phyloP scores from a whole-genome alignment of 2,888 invertebrate genomes.

The Tachina grossa region DNA sequence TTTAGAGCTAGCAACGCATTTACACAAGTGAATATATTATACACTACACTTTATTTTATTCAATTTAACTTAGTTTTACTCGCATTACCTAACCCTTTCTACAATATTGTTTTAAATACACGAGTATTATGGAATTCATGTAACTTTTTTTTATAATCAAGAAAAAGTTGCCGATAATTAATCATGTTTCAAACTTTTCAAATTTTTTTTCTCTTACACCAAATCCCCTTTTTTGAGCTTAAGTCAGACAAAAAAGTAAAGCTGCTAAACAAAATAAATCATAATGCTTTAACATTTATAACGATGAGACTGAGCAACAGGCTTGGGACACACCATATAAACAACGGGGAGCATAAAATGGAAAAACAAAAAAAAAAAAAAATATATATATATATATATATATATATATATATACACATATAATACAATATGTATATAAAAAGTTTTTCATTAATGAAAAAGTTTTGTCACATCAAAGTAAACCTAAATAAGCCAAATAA shows the following conservation, averaged over 20 bases:
- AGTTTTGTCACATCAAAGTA: slow-evolving; percentile 71
- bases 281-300: slow-evolving; percentile 52
- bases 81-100: neutral
- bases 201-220: slow-evolving; percentile 18
- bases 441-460: slow-evolving; percentile 71
- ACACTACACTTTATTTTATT: neutral
- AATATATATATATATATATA: no score
- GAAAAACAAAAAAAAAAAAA: slow-evolving; percentile 11
- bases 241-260: slow-evolving; percentile 13
- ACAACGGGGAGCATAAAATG: neutral
- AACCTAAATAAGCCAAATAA: slow-evolving; percentile 70
- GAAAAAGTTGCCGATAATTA: slow-evolving; percentile 67
- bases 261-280: slow-evolving; percentile 42
- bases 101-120: neutral
- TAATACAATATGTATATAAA: slow-evolving; percentile 41
- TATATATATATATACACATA: neutral
- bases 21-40: neutral
- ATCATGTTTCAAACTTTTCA: slow-evolving; percentile 62
- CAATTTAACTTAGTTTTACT: neutral
- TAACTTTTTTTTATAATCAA: neutral
- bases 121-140: neutral
- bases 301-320: slow-evolving; percentile 62
- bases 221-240: slow-evolving; percentile 16
- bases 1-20: neutral
- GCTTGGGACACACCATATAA: slow-evolving; percentile 21